Conservation (phyloP, 1,140 invertebrate species). For the Epicauta chinensis region DNA sequence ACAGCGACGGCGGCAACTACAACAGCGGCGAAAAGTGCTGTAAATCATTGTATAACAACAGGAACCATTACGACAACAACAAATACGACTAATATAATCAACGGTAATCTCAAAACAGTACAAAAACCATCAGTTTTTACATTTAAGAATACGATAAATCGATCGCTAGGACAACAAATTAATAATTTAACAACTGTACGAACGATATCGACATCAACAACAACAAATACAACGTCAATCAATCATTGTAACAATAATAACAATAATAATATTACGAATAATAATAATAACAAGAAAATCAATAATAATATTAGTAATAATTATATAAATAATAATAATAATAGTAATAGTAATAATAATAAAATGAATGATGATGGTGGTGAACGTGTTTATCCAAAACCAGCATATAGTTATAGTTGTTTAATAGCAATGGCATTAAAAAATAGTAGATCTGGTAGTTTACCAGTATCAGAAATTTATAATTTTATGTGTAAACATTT, state of each 20-base stretch:
- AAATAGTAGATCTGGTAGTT: conserved; percentile 86
- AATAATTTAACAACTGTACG: conserved; percentile 17
- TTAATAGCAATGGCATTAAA: conserved; percentile 96
- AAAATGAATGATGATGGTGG: conserved; percentile 51
- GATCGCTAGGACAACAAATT: too few relatives aligned
- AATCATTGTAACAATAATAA: conserved; percentile 34
- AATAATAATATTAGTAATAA: conserved; percentile 37
- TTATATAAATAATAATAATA: conserved; percentile 47
- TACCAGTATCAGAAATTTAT: conserved; percentile 97
- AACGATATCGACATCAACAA: conserved; percentile 29
- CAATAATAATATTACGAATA: conserved; percentile 34
- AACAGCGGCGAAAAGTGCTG: too few relatives aligned
- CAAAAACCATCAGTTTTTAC: too few relatives aligned
- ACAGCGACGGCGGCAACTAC: conserved; percentile 36
- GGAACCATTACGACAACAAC: too few relatives aligned
- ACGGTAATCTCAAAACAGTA: too few relatives aligned
- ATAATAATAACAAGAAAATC: conserved; percentile 20
- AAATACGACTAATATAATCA: too few relatives aligned
- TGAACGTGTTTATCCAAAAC: conserved; percentile 83
- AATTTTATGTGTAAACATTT: conserved; percentile 98
- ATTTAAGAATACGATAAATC: too few relatives aligned
- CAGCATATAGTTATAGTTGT: conserved; percentile 96
- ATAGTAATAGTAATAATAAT: conserved; percentile 45
- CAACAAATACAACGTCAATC: conserved; percentile 28
- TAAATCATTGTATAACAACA: too few relatives aligned